Evolutionary conservation across 2,113 vertebrate genomes (phyloP).

Genomic region (Corynorhinus townsendii): DNA sequence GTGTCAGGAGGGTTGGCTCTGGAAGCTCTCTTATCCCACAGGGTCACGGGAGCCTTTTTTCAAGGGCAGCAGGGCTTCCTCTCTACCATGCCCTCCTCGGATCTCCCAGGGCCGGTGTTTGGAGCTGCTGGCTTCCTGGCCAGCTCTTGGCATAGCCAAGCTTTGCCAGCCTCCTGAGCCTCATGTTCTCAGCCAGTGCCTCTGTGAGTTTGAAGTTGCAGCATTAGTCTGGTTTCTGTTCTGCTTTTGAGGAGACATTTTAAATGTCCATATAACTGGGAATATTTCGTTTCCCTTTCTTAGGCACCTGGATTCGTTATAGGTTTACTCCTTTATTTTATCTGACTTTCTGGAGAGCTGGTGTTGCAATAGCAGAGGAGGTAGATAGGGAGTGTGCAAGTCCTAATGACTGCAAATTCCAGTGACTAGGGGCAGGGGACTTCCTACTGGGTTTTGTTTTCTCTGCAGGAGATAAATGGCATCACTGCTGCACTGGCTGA

Average conservation of each 20-base stretch:
- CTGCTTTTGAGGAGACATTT: neutral
- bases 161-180: neutral
- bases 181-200: neutral
- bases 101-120: neutral
- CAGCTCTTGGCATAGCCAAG: neutral
- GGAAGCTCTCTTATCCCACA: neutral
- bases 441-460: slow-evolving; percentile 8
- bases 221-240: neutral
- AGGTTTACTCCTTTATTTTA: neutral
- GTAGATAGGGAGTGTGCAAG: neutral
- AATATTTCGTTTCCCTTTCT: neutral
- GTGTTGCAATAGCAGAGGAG: neutral
- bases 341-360: neutral
- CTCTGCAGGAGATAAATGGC: slow-evolving; percentile 92
- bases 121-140: neutral
- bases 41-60: neutral
- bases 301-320: neutral
- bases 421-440: neutral
- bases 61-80: neutral
- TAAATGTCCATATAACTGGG: neutral
- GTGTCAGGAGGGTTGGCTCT: neutral
- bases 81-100: neutral
- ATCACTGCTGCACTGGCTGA: slow-evolving; percentile 94
- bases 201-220: neutral
- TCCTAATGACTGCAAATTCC: too few species aligned